Evolutionary conservation across 2,888 invertebrate species (phyloP).

Genomic region (Odontocolon sp.): DNA sequence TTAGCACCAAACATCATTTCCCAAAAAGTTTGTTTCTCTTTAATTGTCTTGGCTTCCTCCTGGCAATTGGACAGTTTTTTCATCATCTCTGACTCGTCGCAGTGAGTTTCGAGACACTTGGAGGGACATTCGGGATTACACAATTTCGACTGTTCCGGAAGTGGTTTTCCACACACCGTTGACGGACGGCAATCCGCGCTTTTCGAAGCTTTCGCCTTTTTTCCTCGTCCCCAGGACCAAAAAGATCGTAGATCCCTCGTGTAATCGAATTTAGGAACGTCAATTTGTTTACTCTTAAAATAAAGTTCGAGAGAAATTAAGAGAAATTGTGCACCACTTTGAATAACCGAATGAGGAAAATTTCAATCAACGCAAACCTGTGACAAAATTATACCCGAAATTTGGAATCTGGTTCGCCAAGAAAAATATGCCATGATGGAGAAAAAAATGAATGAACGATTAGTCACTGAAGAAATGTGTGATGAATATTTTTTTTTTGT

Average conservation of each 20-base stretch:
- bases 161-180: constrained; percentile 26
- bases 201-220: constrained; percentile 17
- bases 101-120: constrained; percentile 46
- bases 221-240: constrained; percentile 46
- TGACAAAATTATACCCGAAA: constrained; percentile 59
- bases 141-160: constrained; percentile 39
- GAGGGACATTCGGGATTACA: constrained; percentile 47
- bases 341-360: not conserved
- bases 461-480: not conserved
- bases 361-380: constrained; percentile 25
- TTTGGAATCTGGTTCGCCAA: constrained; percentile 63
- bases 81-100: constrained; percentile 32
- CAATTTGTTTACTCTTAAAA: too few species aligned
- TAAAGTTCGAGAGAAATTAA: too few species aligned
- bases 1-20: constrained; percentile 28
- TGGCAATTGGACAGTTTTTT: constrained; percentile 46
- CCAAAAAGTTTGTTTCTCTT: constrained; percentile 41
- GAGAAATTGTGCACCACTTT: too few species aligned
- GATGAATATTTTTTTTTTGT: too few species aligned
- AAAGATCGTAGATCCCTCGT: constrained; percentile 37
- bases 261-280: too few species aligned
- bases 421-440: constrained; percentile 64
- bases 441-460: constrained; percentile 20
- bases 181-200: constrained; percentile 4
- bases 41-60: not conserved